Evolutionary conservation across 2,888 invertebrate species (phyloP).

Genomic region (Cheilosia pagana): DNA sequence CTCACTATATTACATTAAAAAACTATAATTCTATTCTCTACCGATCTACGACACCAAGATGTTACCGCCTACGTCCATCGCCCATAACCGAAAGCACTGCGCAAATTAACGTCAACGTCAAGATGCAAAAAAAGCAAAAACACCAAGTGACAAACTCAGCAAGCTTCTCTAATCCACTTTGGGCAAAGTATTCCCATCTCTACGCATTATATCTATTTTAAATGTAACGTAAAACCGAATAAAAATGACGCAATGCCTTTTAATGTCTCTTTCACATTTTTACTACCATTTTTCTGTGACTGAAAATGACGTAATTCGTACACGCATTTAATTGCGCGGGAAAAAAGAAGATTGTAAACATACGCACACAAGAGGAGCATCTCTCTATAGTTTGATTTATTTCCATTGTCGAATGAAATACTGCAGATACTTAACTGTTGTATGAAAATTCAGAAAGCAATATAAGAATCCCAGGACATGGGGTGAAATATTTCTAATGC

Average conservation of each 20-base stretch:
- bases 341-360: conserved; percentile 69
- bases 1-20: background rate
- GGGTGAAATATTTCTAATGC: conserved; percentile 22
- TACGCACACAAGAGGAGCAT: conserved; percentile 23
- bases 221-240: conserved; percentile 31
- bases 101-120: background rate
- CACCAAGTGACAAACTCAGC: background rate
- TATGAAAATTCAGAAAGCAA: conserved; percentile 1
- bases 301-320: conserved; percentile 64
- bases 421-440: background rate
- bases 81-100: background rate
- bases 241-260: conserved; percentile 14
- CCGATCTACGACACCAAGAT: background rate
- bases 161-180: background rate
- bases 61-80: background rate
- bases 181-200: background rate
- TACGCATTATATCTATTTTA: conserved; percentile 13
- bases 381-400: conserved; percentile 44
- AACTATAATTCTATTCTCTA: background rate
- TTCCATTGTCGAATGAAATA: conserved; percentile 28
- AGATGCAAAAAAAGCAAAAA: conserved; percentile 2
- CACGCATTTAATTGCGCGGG: conserved; percentile 68
- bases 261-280: no score
- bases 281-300: background rate
- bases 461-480: background rate